phyloP scores from a whole-genome alignment of 1,140 invertebrate genomes.

The Araneus ventricosus region DNA sequence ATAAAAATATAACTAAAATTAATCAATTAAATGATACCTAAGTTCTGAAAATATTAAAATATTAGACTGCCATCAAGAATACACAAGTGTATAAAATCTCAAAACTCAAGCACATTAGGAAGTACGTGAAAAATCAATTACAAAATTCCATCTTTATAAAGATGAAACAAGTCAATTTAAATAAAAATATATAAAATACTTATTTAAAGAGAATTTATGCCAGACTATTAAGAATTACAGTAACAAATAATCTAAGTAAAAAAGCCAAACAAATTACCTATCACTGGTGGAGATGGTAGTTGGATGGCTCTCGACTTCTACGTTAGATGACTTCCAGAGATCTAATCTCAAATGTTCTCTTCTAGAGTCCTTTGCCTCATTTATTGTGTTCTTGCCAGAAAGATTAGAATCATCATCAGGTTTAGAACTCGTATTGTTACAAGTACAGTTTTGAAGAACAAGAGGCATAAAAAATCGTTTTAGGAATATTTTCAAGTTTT shows the following conservation, averaged over 20 bases:
- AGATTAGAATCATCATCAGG: not conserved
- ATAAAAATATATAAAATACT: no score
- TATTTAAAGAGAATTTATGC: no score
- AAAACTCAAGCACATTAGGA: no score
- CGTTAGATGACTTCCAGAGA: slow-evolving; percentile 5
- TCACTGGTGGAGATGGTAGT: slow-evolving; percentile 3
- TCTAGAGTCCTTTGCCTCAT: no score
- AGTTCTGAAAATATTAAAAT: no score
- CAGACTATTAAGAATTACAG: not conserved
- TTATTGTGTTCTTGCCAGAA: not conserved
- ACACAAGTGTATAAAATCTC: no score
- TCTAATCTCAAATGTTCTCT: not conserved
- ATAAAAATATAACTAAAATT: no score
- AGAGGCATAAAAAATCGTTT: slow-evolving; percentile 62
- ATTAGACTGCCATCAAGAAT: no score
- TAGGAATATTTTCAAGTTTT: slow-evolving; percentile 61
- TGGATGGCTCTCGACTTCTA: not conserved
- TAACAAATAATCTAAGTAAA: not conserved
- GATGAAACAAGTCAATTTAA: no score
- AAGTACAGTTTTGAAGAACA: slow-evolving; percentile 30
- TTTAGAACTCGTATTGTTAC: not conserved
- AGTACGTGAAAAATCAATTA: no score
- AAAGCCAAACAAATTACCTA: not conserved
- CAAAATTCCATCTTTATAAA: no score
- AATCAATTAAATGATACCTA: no score